Evolutionary conservation across 37 sponge, comb jelly and placozoan species (phyloP).

Genomic region (Tethya wilhelma): DNA sequence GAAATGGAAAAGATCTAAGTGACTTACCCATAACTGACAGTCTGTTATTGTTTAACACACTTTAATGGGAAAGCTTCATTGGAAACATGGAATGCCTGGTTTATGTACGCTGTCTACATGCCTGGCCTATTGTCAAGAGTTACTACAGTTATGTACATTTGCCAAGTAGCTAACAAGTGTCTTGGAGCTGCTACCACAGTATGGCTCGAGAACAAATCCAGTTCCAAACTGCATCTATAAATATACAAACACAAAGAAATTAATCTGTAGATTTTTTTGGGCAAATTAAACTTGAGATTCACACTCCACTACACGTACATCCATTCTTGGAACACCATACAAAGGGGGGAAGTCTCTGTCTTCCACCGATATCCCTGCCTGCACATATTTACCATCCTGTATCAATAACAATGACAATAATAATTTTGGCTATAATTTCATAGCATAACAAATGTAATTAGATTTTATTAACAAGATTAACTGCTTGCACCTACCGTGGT

Average conservation of each 20-base stretch:
- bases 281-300: no score
- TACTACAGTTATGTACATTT: no score
- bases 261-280: not conserved
- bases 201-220: conserved; percentile 19
- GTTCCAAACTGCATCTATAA: conserved; percentile 13
- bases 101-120: no score
- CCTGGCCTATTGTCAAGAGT: no score
- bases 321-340: conserved; percentile 23
- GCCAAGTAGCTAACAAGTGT: conserved; percentile 2
- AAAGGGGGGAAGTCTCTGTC: conserved; percentile 23
- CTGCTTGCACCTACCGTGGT: conserved; percentile 8
- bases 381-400: conserved; percentile 47
- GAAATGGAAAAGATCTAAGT: no score
- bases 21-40: no score
- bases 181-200: not conserved
- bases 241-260: not conserved
- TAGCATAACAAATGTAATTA: not conserved
- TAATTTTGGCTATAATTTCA: not conserved
- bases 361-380: conserved; percentile 46
- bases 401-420: not conserved
- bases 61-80: no score
- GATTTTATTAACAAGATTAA: no score
- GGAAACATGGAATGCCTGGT: no score
- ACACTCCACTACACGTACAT: no score
- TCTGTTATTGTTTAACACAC: no score